These are phyloP conservation scores for Coccyzus lansbergi DNA, from an alignment of 2,797 vertebrate genomes.

Conservation along the genomic window DNA sequence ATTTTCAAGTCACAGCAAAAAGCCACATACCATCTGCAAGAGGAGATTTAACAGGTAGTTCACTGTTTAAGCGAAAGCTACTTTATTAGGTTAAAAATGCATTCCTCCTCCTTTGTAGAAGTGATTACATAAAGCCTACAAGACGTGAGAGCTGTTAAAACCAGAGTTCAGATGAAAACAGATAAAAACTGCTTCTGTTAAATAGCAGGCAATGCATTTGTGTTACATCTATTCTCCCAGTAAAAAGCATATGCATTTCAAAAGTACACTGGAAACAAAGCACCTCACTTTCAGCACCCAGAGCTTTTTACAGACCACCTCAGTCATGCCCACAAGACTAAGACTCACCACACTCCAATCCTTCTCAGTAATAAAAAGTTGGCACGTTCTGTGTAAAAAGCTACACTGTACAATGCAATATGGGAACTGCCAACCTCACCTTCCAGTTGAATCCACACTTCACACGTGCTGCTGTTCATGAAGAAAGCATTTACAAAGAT, in stretches of 20 bases:
- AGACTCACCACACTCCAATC: not conserved
- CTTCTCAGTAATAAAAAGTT: not conserved
- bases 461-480: not conserved
- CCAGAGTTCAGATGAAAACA: not conserved
- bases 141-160: not conserved
- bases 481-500: not conserved
- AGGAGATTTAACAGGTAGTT: not conserved
- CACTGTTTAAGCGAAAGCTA: not conserved
- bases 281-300: not conserved
- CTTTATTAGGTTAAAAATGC: conserved; percentile 27
- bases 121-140: not conserved
- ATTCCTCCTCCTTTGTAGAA: not conserved
- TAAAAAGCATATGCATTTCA: fast-evolving
- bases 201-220: not conserved
- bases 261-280: not conserved
- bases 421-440: not conserved
- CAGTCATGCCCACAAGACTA: not conserved
- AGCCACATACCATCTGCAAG: not conserved
- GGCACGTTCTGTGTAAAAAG: not conserved
- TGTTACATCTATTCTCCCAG: not conserved
- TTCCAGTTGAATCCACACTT: not conserved
- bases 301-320: not conserved
- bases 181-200: not conserved
- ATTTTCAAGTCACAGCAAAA: not conserved
- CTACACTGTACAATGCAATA: not conserved